Percentiles rank a stretch among this genome's conserved stretches.
Evolutionary conservation across 2,888 invertebrate genomes (phyloP).

Genomic region (Drosophila monieri): DNA sequence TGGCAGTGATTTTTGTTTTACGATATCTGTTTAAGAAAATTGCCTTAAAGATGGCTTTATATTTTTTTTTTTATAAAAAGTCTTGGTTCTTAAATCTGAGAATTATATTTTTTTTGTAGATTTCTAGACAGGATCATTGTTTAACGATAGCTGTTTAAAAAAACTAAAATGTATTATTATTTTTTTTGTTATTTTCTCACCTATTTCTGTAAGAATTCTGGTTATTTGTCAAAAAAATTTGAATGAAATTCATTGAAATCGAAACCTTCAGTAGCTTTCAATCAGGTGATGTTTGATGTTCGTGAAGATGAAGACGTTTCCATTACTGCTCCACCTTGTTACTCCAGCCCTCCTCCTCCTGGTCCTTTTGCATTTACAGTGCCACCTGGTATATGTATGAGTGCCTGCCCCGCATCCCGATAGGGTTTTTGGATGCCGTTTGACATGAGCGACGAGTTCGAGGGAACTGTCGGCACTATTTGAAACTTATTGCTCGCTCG

Average conservation of each 20-base stretch:
- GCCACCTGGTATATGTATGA: neutral
- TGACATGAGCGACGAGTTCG: slow-evolving; percentile 64
- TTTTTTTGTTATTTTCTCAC: neutral
- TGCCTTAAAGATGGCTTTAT: no score
- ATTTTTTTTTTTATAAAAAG: no score
- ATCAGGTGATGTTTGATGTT: neutral
- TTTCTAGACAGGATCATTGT: no score
- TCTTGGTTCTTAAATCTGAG: no score
- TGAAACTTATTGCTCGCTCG: slow-evolving; percentile 74
- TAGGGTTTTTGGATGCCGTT: slow-evolving; percentile 31
- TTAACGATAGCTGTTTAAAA: no score
- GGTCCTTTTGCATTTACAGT: slow-evolving; percentile 4
- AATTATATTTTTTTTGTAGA: no score
- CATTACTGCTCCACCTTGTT: neutral
- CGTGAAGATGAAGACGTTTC: slow-evolving; percentile 19
- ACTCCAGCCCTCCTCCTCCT: neutral
- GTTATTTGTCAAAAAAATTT: slow-evolving; percentile 33
- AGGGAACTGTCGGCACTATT: slow-evolving; percentile 60
- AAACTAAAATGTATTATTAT: neutral
- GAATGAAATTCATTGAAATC: slow-evolving; percentile 60
- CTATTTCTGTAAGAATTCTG: neutral
- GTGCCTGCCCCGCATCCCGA: neutral
- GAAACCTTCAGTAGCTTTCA: slow-evolving; percentile 50
- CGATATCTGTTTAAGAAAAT: neutral
- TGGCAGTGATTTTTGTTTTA: neutral